A percentile compares a stretch with the other conserved stretches of the same genome.
These are phyloP conservation scores for Piezodorus guildinii DNA, from an alignment of 1,140 invertebrate species.

Conservation along the genomic window DNA sequence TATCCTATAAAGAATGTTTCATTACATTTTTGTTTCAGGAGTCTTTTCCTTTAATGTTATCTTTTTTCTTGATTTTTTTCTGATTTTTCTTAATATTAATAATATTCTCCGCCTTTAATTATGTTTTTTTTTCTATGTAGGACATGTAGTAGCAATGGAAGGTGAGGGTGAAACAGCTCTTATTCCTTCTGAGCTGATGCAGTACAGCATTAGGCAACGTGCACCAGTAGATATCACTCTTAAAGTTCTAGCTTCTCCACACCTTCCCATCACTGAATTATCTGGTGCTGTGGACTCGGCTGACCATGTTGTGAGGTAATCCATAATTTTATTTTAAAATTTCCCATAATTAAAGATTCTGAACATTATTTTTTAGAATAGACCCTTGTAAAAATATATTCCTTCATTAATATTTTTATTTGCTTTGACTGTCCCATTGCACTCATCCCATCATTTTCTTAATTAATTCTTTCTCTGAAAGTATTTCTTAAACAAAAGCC, in stretches of 20 bases:
- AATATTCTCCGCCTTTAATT: neutral
- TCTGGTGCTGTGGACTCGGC: constrained; percentile 40
- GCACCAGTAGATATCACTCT: constrained; percentile 37
- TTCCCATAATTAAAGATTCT: no score
- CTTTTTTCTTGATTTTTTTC: neutral
- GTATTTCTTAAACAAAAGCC: no score
- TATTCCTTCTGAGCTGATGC: constrained; percentile 64
- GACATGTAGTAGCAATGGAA: constrained; percentile 54
- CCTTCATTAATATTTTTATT: no score
- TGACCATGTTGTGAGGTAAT: constrained; percentile 46
- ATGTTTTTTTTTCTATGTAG: constrained; percentile 31
- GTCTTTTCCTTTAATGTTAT: no score
- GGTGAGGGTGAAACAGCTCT: constrained; percentile 61
- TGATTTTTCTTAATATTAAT: neutral
- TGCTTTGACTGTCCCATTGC: no score
- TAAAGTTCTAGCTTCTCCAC: constrained; percentile 39
- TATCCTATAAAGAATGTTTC: no score
- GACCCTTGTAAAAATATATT: no score
- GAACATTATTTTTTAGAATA: no score
- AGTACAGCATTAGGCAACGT: constrained; percentile 50
- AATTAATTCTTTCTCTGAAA: constrained; percentile 5
- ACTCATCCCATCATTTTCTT: no score
- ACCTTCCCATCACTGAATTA: constrained; percentile 37
- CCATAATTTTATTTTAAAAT: no score
- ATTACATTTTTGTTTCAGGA: no score